These are phyloP conservation scores for Hedya salicella DNA, from an alignment of 2,888 invertebrate genomes.

Conservation along the genomic window DNA sequence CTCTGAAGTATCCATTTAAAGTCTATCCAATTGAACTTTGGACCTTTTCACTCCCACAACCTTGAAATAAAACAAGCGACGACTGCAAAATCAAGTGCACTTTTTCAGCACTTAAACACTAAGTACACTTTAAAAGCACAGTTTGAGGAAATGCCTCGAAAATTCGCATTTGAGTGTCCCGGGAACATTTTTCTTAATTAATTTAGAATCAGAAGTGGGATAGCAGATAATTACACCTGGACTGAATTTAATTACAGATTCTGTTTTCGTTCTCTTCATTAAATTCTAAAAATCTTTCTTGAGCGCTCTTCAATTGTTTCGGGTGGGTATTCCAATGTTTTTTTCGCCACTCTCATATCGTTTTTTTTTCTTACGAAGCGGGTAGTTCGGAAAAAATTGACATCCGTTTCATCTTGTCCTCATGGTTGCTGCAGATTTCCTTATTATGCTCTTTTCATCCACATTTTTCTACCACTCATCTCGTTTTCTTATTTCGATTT, in stretches of 20 bases:
- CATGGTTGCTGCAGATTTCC: too few relatives aligned
- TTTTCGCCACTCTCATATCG: background rate
- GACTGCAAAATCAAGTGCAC: conserved; percentile 7
- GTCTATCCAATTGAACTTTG: too few relatives aligned
- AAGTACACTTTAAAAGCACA: conserved; percentile 27
- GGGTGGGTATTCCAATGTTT: background rate
- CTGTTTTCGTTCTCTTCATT: conserved; percentile 10
- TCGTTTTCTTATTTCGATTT: too few relatives aligned
- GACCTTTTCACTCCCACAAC: background rate
- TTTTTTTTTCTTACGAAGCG: too few relatives aligned
- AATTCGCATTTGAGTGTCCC: conserved; percentile 3
- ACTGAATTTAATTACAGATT: conserved; percentile 11
- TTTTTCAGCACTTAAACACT: conserved; percentile 17
- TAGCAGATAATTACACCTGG: conserved; percentile 24
- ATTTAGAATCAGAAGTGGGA: conserved; percentile 25
- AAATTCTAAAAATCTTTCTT: background rate
- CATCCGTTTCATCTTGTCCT: too few relatives aligned
- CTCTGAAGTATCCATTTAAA: too few relatives aligned
- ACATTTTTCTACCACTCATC: too few relatives aligned
- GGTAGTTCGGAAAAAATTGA: too few relatives aligned
- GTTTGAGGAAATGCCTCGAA: conserved; percentile 17
- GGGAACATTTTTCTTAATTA: conserved; percentile 32
- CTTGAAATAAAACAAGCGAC: background rate
- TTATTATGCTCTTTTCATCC: too few relatives aligned
- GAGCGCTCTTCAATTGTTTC: background rate